Evolutionary conservation across 1,140 invertebrate species (phyloP).

Genomic region (Cepaea nemoralis): DNA sequence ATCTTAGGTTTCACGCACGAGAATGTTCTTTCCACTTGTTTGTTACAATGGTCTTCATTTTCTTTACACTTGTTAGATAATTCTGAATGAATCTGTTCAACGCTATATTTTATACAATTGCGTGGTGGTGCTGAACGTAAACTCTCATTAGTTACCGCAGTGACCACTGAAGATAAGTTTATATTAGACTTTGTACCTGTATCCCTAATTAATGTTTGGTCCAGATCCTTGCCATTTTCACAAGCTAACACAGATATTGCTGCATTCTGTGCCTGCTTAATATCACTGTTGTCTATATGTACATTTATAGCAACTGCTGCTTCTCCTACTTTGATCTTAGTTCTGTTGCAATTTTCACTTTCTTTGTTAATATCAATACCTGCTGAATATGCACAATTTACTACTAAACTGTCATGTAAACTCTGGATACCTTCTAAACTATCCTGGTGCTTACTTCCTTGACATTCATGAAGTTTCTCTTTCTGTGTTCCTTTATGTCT

Average conservation of each 20-base stretch:
- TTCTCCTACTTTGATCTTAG: not conserved
- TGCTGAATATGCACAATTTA: not conserved
- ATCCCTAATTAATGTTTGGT: not conserved
- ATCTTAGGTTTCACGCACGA: not conserved
- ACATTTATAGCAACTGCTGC: not conserved
- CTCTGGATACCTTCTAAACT: not conserved
- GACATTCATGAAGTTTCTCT: not conserved
- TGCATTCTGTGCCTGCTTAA: not conserved
- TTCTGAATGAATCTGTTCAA: not conserved
- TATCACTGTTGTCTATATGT: not conserved
- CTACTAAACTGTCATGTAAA: not conserved
- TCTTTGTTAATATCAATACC: not conserved
- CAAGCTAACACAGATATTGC: not conserved
- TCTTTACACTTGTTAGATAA: not conserved
- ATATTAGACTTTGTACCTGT: not conserved
- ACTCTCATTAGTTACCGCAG: not conserved
- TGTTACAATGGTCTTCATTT: not conserved
- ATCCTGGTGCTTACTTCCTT: not conserved
- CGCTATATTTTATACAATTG: not conserved
- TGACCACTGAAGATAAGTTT: not conserved
- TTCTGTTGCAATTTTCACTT: not conserved
- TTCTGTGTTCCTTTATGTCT: constrained; percentile 13
- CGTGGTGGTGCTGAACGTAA: not conserved
- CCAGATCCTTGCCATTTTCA: not conserved
- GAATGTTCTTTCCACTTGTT: not conserved